A percentile compares a stretch with the other conserved stretches of the same genome.
Evolutionary conservation across 2,888 invertebrate species (phyloP).

Genomic region (Notocelia uddmanniana): DNA sequence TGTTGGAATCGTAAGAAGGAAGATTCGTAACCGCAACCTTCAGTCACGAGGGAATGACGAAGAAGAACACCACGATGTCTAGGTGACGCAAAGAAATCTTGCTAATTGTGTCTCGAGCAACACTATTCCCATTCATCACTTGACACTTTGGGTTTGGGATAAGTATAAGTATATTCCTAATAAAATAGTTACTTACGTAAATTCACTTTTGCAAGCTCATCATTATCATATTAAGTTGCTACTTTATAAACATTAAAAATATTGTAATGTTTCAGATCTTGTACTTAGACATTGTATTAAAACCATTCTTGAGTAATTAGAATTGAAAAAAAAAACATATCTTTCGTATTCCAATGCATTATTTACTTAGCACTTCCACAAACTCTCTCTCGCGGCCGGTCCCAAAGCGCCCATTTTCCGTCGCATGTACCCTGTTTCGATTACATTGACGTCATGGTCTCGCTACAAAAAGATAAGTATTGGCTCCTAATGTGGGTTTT

Average conservation of each 20-base stretch:
- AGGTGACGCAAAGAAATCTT: background rate
- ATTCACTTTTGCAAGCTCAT: no score
- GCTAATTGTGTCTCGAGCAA: no score
- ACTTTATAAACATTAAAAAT: no score
- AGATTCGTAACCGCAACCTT: background rate
- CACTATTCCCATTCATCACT: background rate
- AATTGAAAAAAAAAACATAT: background rate
- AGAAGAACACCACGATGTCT: background rate
- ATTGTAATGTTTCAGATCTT: no score
- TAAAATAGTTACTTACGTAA: background rate
- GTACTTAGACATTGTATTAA: background rate
- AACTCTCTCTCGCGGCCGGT: constrained; percentile 48
- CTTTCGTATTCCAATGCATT: background rate
- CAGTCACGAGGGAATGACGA: background rate
- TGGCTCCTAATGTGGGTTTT: constrained; percentile 70
- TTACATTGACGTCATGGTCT: constrained; percentile 72
- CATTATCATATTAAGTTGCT: no score
- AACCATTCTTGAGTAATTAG: background rate
- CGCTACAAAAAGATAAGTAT: constrained; percentile 75
- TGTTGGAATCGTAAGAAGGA: no score
- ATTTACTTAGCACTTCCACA: constrained; percentile 32
- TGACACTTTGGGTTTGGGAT: background rate
- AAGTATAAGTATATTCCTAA: background rate
- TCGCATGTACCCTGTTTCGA: constrained; percentile 69
- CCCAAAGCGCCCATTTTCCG: constrained; percentile 68